phyloP scores from a whole-genome alignment of 2,113 vertebrate species.

The Globicephala melas region DNA sequence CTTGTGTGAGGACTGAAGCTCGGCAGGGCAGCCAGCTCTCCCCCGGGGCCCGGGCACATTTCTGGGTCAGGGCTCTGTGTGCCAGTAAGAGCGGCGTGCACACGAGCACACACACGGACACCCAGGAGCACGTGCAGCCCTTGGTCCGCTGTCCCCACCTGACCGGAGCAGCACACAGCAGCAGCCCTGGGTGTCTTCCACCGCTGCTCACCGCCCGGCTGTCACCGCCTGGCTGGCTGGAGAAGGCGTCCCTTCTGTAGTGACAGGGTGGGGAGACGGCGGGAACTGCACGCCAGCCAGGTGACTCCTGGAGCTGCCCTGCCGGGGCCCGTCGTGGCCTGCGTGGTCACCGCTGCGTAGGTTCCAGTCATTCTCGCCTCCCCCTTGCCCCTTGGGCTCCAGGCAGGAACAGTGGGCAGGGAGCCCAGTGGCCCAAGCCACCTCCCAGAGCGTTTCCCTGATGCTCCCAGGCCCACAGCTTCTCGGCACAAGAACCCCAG shows the following conservation, averaged over 20 bases:
- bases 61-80: rapidly evolving
- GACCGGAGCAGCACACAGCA: background rate
- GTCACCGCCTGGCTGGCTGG: background rate
- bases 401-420: background rate
- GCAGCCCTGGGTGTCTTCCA: background rate
- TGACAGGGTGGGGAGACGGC: background rate
- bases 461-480: background rate
- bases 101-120: no score
- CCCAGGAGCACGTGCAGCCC: no score
- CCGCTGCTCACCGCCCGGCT: rapidly evolving
- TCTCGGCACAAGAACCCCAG: background rate
- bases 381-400: background rate
- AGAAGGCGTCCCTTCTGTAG: background rate
- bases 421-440: background rate
- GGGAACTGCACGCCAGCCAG: background rate
- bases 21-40: no score
- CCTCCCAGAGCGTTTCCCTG: background rate
- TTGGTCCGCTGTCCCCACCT: background rate
- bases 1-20: rapidly evolving
- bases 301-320: background rate
- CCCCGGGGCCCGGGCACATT: background rate
- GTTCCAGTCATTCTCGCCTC: rapidly evolving
- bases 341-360: rapidly evolving
- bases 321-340: background rate
- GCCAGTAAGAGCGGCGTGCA: background rate